Base-by-base conservation (phyloP, 2,113 vertebrate species). In the Lepisosteus oculatus region DNA sequence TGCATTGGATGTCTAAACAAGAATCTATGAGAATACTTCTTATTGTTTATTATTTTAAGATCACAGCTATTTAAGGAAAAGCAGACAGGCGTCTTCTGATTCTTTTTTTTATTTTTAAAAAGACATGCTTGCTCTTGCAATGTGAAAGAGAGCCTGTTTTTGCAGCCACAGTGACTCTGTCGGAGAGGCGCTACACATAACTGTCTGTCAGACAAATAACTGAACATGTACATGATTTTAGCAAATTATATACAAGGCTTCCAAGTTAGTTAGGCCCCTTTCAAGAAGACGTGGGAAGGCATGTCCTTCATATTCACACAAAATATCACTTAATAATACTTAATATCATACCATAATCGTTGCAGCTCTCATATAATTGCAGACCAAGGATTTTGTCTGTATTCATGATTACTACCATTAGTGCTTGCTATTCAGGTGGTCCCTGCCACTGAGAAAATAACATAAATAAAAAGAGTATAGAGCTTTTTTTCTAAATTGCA, bases 301-400 rank as follows among this genome's bases (percentile, higher is more conserved):
- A 43, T 42, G 59, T 41, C 15, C 55, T 11, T 64, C 66, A 73
- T 78, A 69, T 78, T 74, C 15, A 72, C 11, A 74, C 72, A 70
- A 83, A 86, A 86, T 86, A 85, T 88, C 85, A 55, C 81, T 83
- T 86, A 89, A 88, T 90, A 84, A 87, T 64, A 81, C 45, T 80
- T 90, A 86, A 85, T 85, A 78, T 82, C 70, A 64, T 71, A 64
- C 61, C 74, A 8, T 91, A 88, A 90, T 88, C 84, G 89, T 75
- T 61, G 62, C 70, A 83, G 85, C 80, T 88, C 78, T 85, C 66
- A 65, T 71, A 70, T 86, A 85, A 91, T 77, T 78, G 74, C 77
- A 85, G 78, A 74, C 73, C 81, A 75, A 73, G 69, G 83, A 80
- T 77, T 69, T 76, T 79, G 71, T 84, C 78, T 86, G 67, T 45